phyloP scores from a whole-genome alignment of 2,888 invertebrate species.

The Pandemis cinnamomeana region DNA sequence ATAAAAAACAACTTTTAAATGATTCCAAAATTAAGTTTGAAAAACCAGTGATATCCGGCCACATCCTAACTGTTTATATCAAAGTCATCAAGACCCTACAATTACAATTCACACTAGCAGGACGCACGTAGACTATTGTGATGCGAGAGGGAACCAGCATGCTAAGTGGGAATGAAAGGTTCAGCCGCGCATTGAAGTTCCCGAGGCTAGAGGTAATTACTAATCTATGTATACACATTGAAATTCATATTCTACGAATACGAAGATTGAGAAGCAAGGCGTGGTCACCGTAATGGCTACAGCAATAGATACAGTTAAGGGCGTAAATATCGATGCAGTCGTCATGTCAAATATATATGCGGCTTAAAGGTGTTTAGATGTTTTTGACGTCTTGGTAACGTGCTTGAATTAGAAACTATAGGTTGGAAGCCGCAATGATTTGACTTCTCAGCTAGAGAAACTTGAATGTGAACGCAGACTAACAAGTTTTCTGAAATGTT shows the following conservation, averaged over 20 bases:
- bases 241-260: background rate
- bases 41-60: background rate
- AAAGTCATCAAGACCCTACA: background rate
- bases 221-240: slow-evolving; percentile 6
- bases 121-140: slow-evolving; percentile 67
- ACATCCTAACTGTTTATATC: background rate
- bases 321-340: too few relatives aligned
- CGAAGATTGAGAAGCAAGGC: background rate
- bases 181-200: slow-evolving; percentile 55
- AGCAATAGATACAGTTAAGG: too few relatives aligned
- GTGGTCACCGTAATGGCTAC: background rate
- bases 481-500: too few relatives aligned
- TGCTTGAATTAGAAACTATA: too few relatives aligned
- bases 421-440: too few relatives aligned
- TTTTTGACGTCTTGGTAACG: too few relatives aligned
- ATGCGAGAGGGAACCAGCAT: slow-evolving; percentile 75
- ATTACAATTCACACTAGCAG: slow-evolving; percentile 18
- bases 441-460: too few relatives aligned
- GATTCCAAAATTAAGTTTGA: background rate
- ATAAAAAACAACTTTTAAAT: background rate
- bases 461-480: too few relatives aligned
- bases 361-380: too few relatives aligned
- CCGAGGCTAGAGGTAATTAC: slow-evolving; percentile 26
- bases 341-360: too few relatives aligned
- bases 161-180: slow-evolving; percentile 73